Conservation (phyloP, 92 coral and sea anemone species). For the Porites lobata region DNA sequence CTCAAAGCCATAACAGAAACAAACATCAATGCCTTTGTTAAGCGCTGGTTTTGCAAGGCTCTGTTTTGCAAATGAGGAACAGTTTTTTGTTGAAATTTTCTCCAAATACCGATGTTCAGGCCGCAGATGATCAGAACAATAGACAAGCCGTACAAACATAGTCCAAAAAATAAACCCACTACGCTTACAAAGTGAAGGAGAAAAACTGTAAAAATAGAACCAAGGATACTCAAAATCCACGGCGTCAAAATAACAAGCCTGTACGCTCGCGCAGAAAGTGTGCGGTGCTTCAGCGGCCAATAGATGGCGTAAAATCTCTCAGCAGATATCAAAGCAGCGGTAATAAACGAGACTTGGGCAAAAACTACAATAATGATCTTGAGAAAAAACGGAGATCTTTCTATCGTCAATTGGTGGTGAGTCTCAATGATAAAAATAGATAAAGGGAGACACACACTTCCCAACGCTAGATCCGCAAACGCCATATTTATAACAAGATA, state of each 20-base stretch:
- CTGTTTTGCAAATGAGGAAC: background rate
- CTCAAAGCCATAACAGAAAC: background rate
- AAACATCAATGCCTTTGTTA: slow-evolving; percentile 8
- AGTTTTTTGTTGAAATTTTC: slow-evolving; percentile 1
- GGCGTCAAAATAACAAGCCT: background rate
- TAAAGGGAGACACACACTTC: background rate
- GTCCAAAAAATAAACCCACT: background rate
- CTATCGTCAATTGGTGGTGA: too few species aligned
- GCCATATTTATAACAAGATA: background rate
- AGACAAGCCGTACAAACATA: background rate
- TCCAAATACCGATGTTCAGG: slow-evolving; percentile 18
- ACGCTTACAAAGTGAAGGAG: background rate
- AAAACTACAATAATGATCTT: background rate
- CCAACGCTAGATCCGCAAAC: background rate
- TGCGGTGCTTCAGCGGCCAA: slow-evolving; percentile 11
- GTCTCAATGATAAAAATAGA: background rate
- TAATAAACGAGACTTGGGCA: background rate
- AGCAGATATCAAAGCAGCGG: background rate
- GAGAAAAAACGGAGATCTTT: background rate
- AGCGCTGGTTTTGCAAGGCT: slow-evolving; percentile 1
- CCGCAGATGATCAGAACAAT: background rate
- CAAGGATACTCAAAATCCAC: background rate
- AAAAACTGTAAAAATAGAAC: background rate
- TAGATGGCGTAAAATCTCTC: background rate
- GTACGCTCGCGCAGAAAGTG: background rate